Base-by-base conservation (phyloP, 2,888 invertebrate species). In the Glaucopsyche alexis region DNA sequence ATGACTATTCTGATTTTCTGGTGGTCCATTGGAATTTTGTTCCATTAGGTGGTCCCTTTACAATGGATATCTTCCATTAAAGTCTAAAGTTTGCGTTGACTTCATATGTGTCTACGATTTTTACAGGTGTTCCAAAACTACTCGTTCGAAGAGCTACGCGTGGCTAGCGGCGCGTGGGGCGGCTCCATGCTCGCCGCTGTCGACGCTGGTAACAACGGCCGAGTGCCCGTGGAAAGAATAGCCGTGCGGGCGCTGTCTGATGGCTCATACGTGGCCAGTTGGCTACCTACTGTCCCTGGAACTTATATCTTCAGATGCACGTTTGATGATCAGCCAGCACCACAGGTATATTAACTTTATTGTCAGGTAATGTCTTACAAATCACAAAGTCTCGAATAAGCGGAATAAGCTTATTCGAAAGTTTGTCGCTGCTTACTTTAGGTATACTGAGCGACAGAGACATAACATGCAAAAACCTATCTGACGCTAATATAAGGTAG, bases 261-360 rank as follows among this genome's bases (percentile, higher is more conserved):
- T 86, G 97, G 97, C 0, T 95, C 96, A 19, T 97, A 96, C 87
- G 94, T 94, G 72, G 98, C 97, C 29, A 95, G 95, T 72, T 99
- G 99, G 99, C 97, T 97, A 7, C 99, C 99, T 0, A 96, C 96
- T 52, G 95, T 96, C 3, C 95, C 97, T n/a, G 99, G 99, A 11
- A 95, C 95, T 85, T 99, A 98, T 89, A 95, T 96, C 42, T 94
- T 99, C 77, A 95, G 96, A 74, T 96, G 98, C 78, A 96, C 95
- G 55, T 95, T 99, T 73, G 99, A 99, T 85, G 97, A 98, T 47
- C 96, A 96, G 79, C 95, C 95, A 9, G 94, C 95, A 85, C 94
- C 95, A 73, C 95, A 96, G 91, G 96, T 96, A 81, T 64, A 1
- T 29, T 29, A 29, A 29, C 29, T 70, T 64, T 66, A 69, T 73